A percentile compares a stretch with the other conserved stretches of the same genome.
Evolutionary conservation across 2,888 invertebrate genomes (phyloP).

Genomic region (Rugalucina vietnamica): DNA sequence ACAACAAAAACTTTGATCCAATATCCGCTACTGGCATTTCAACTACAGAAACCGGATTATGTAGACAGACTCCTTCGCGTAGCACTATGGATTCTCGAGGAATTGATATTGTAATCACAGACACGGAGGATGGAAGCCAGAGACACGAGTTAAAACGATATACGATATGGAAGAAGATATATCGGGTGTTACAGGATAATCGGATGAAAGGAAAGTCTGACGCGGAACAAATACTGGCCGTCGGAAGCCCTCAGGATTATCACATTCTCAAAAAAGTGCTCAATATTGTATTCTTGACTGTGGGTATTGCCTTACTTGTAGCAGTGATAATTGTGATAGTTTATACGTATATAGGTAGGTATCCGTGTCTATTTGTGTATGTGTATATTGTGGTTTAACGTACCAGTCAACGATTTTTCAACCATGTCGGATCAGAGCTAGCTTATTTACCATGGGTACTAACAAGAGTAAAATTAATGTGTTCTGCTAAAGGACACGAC

Average conservation of each 20-base stretch:
- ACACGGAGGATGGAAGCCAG: constrained; percentile 60
- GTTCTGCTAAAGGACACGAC: too few species aligned
- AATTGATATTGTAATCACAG: constrained; percentile 73
- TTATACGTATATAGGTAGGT: constrained; percentile 78
- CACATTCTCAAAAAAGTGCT: constrained; percentile 76
- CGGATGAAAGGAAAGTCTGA: constrained; percentile 73
- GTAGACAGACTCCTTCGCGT: neutral
- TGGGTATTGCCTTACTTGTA: constrained; percentile 77
- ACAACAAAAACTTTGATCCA: constrained; percentile 12
- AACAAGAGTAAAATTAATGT: too few species aligned
- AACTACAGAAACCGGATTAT: neutral
- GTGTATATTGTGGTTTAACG: too few species aligned
- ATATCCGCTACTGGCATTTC: neutral
- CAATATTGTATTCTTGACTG: constrained; percentile 79
- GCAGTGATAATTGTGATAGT: constrained; percentile 80
- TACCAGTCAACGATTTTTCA: too few species aligned
- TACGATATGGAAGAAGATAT: constrained; percentile 65
- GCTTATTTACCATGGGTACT: too few species aligned
- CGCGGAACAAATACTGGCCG: constrained; percentile 65
- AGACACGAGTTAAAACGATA: constrained; percentile 52
- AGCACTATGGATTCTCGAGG: constrained; percentile 71
- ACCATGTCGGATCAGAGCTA: too few species aligned
- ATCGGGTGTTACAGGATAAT: constrained; percentile 73
- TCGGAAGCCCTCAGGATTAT: constrained; percentile 72
- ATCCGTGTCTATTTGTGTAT: neutral